phyloP scores from a whole-genome alignment of 1,140 invertebrate genomes.

The Drosophila parabipectinata region DNA sequence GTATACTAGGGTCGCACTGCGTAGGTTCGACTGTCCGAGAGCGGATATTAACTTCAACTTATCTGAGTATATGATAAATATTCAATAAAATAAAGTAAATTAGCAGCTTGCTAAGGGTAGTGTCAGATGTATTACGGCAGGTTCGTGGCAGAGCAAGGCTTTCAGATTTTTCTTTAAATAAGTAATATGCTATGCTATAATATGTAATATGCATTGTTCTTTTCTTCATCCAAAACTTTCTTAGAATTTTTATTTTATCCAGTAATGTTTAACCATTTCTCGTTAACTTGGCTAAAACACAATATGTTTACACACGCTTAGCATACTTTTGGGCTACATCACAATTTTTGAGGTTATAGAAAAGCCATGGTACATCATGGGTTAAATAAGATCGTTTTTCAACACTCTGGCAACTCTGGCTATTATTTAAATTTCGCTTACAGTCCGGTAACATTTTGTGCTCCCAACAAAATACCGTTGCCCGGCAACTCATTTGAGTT shows the following conservation, averaged over 20 bases:
- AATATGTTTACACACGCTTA: too few species aligned
- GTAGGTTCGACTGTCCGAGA: neutral
- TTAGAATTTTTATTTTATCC: neutral
- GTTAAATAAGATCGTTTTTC: neutral
- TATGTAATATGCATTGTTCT: too few species aligned
- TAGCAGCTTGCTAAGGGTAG: neutral
- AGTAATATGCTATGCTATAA: neutral
- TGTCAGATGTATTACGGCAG: neutral
- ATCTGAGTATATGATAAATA: neutral
- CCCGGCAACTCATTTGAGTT: conserved; percentile 45
- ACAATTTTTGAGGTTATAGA: neutral
- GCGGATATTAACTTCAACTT: conserved; percentile 1
- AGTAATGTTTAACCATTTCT: too few species aligned
- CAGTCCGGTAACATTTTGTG: neutral
- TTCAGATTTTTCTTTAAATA: neutral
- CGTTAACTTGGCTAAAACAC: too few species aligned
- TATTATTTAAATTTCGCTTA: neutral
- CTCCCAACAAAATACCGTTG: conserved; percentile 30
- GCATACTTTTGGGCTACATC: neutral
- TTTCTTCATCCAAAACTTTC: too few species aligned
- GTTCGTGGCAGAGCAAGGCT: neutral
- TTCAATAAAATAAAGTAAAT: neutral
- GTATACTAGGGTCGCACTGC: neutral
- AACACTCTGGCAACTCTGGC: conserved; percentile 2
- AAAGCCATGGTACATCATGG: neutral